Evolutionary conservation across 2,797 vertebrate genomes (phyloP).

Genomic region (Pagetopsis macropterus): DNA sequence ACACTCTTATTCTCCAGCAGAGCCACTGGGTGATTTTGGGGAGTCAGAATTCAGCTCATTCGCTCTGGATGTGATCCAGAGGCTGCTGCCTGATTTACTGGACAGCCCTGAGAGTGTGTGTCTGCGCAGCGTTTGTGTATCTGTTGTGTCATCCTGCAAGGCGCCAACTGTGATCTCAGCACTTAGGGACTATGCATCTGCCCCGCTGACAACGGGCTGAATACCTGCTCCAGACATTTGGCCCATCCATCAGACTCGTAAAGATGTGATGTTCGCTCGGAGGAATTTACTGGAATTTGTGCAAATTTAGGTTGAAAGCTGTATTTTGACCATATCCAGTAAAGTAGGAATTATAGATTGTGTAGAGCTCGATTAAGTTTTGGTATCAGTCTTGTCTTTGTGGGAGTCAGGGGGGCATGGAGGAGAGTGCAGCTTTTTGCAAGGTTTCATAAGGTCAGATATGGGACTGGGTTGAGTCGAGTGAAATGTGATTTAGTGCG

Average conservation of each 20-base stretch:
- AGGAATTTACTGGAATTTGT: conserved; percentile 51
- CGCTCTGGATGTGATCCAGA: conserved; percentile 36
- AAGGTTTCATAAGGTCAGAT: conserved; percentile 28
- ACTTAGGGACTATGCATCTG: conserved; percentile 71
- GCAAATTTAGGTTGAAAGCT: conserved; percentile 8
- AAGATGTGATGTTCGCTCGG: conserved; percentile 44
- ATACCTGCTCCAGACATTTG: conserved; percentile 51
- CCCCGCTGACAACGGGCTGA: conserved; percentile 52
- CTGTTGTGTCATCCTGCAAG: conserved; percentile 61
- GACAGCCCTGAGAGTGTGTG: conserved; percentile 38
- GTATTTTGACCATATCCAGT: conserved; percentile 27
- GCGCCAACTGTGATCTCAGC: conserved; percentile 68
- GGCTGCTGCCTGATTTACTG: conserved; percentile 59
- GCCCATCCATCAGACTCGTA: conserved; percentile 39
- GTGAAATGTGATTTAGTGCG: conserved; percentile 31
- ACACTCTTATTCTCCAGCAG: not conserved
- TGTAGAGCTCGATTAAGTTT: conserved; percentile 24
- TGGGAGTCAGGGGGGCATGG: not conserved
- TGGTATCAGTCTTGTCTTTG: conserved; percentile 23
- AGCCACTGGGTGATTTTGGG: not conserved
- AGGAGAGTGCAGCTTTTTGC: not conserved
- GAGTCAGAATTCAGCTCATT: conserved; percentile 16
- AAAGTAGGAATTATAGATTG: conserved; percentile 35
- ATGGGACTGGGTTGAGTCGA: not conserved
- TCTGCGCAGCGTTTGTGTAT: conserved; percentile 40